Conservation (phyloP, 2,888 invertebrate genomes). For the Polymixis lichenea region DNA sequence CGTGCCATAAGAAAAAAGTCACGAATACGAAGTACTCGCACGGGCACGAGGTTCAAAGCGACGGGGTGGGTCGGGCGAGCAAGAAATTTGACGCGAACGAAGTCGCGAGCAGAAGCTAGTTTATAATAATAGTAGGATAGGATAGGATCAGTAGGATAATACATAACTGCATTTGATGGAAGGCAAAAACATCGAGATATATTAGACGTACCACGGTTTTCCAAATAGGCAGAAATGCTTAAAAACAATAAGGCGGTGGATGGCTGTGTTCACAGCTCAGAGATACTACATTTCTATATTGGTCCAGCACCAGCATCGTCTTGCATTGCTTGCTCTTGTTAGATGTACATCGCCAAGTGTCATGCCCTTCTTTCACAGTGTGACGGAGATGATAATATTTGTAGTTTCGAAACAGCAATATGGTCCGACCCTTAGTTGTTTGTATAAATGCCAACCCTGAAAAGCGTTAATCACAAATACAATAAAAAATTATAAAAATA, state of each 20-base stretch:
- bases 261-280: slow-evolving; percentile 15
- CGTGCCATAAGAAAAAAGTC: too few relatives aligned
- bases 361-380: background rate
- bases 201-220: background rate
- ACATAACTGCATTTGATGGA: too few relatives aligned
- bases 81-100: too few relatives aligned
- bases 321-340: slow-evolving; percentile 38
- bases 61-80: too few relatives aligned
- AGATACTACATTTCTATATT: slow-evolving; percentile 2
- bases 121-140: too few relatives aligned
- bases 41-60: too few relatives aligned
- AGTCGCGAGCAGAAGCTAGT: too few relatives aligned
- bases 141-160: too few relatives aligned
- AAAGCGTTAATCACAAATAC: background rate
- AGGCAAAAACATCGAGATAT: too few relatives aligned
- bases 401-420: slow-evolving; percentile 26
- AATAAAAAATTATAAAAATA: background rate
- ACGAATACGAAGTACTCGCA: too few relatives aligned
- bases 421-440: slow-evolving; percentile 15
- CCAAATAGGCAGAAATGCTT: background rate
- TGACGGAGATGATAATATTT: slow-evolving; percentile 30
- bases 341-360: slow-evolving; percentile 31
- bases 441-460: slow-evolving; percentile 5
- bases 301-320: slow-evolving; percentile 17
- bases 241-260: slow-evolving; percentile 3